phyloP scores from a whole-genome alignment of 2,113 vertebrate genomes.

The Hippocampus barbouri region DNA sequence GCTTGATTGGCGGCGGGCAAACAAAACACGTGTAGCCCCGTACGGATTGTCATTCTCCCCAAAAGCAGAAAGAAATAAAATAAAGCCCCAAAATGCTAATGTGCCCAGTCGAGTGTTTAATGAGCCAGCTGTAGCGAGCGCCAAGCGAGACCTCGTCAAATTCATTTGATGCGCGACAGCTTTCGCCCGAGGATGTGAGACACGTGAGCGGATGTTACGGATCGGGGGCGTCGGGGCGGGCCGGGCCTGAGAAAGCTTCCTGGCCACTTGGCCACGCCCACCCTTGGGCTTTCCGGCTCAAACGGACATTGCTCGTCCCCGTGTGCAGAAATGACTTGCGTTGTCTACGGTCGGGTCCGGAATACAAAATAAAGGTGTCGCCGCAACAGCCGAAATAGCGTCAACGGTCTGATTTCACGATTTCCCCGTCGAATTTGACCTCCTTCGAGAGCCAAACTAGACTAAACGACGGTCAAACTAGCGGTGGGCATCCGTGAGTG shows the following conservation, averaged over 20 bases:
- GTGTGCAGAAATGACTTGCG: too few species aligned
- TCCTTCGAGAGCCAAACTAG: too few species aligned
- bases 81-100: conserved; percentile 33
- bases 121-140: conserved; percentile 56
- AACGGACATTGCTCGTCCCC: too few species aligned
- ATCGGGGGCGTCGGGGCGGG: neutral
- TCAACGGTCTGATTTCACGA: too few species aligned
- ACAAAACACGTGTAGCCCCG: conserved; percentile 23
- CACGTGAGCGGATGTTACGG: neutral
- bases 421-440: too few species aligned
- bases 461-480: too few species aligned
- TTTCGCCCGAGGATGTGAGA: conserved; percentile 34
- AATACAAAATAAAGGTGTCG: too few species aligned
- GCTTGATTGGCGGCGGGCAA: conserved; percentile 3
- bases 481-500: too few species aligned
- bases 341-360: too few species aligned
- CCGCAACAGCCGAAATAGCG: too few species aligned
- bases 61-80: conserved; percentile 25
- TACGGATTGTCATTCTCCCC: conserved; percentile 50
- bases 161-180: conserved; percentile 29
- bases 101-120: conserved; percentile 55
- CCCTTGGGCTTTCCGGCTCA: too few species aligned
- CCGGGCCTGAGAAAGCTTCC: neutral
- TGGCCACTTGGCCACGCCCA: too few species aligned
- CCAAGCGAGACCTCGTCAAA: conserved; percentile 54